Evolutionary conservation across 2,113 vertebrate genomes (phyloP).

Genomic region (Melanocharis versteri): DNA sequence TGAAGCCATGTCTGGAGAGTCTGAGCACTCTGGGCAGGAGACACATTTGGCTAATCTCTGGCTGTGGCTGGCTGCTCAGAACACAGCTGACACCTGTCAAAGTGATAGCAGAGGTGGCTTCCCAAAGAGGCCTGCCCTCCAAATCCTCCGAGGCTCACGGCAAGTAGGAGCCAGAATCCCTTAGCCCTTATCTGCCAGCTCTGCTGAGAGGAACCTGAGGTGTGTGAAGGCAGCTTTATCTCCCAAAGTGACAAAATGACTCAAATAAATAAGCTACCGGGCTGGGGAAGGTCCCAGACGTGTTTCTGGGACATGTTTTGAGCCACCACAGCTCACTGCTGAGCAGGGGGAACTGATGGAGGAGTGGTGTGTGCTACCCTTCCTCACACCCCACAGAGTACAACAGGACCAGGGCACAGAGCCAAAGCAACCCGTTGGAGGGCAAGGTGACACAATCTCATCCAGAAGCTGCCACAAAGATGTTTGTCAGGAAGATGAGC

Average conservation of each 20-base stretch:
- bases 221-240: constrained; percentile 66
- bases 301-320: not conserved
- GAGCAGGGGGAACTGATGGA: not conserved
- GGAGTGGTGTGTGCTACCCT: not conserved
- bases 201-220: constrained; percentile 61
- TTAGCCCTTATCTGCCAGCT: constrained; percentile 53
- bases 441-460: not conserved
- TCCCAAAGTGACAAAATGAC: constrained; percentile 63
- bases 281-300: not conserved
- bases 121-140: constrained; percentile 49
- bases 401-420: not conserved
- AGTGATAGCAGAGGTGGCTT: constrained; percentile 69
- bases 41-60: constrained; percentile 67
- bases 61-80: constrained; percentile 37
- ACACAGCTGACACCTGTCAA: constrained; percentile 73
- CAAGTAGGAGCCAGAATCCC: constrained; percentile 50
- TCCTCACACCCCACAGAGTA: not conserved
- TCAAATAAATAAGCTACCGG: constrained; percentile 49
- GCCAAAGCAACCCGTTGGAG: not conserved
- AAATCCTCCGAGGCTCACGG: not conserved
- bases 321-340: rapidly evolving
- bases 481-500: not conserved
- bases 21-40: constrained; percentile 7
- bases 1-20: not conserved
- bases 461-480: not conserved